These are phyloP conservation scores for Euleptes europaea DNA, from an alignment of 2,113 vertebrate genomes.

Conservation along the genomic window DNA sequence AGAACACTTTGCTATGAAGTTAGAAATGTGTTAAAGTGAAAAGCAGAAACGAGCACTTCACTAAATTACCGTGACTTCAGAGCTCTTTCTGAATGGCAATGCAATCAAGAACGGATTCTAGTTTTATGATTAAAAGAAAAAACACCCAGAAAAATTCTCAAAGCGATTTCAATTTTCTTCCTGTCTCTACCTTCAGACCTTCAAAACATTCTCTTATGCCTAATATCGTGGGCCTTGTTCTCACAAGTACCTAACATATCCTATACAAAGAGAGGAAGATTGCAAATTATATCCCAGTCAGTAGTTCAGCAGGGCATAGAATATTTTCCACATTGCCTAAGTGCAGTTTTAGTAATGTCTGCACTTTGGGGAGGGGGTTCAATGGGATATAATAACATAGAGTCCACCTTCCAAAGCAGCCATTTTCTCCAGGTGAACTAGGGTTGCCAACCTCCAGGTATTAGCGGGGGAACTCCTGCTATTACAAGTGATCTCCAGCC, in stretches of 20 bases:
- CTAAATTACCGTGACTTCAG: not conserved
- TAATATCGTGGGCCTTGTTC: not conserved
- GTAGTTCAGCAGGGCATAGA: no score
- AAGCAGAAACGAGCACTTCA: constrained; percentile 2
- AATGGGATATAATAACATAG: no score
- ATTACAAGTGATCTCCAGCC: no score
- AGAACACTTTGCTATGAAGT: constrained; percentile 13
- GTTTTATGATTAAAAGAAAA: constrained; percentile 29
- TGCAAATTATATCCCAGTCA: constrained; percentile 5
- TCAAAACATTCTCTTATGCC: constrained; percentile 2
- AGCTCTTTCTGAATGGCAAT: constrained; percentile 34
- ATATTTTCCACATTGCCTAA: not conserved
- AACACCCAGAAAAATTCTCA: constrained; percentile 5
- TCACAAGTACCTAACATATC: constrained; percentile 1
- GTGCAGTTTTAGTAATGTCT: not conserved
- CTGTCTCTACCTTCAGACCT: not conserved
- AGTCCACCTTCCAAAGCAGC: no score
- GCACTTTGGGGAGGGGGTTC: no score
- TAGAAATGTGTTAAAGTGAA: constrained; percentile 28
- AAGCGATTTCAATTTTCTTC: not conserved
- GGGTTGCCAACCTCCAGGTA: no score
- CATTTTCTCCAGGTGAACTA: no score
- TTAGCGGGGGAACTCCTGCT: no score
- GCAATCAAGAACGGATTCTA: constrained; percentile 3
- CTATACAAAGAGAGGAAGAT: not conserved